Percentiles rank a stretch among this genome's conserved stretches.
phyloP scores from a whole-genome alignment of 35 echinoderm and acorn worm species.

The Heliocidaris tuberculata region DNA sequence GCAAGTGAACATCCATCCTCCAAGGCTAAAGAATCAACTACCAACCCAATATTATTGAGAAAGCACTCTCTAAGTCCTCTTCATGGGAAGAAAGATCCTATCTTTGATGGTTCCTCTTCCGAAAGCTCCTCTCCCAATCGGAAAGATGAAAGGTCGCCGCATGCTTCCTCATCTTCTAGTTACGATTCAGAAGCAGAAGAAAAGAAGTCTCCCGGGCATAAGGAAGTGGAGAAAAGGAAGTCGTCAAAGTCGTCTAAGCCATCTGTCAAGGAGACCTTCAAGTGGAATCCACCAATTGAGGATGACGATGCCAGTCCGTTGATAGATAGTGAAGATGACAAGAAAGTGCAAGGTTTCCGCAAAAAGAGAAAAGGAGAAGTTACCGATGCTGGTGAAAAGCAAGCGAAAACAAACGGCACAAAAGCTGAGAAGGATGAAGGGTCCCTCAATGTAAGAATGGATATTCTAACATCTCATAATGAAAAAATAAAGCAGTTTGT shows the following conservation, averaged over 20 bases:
- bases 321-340: background rate
- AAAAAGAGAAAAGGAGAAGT: background rate
- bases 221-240: conserved; percentile 55
- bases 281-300: conserved; percentile 70
- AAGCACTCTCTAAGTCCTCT: conserved; percentile 30
- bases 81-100: background rate
- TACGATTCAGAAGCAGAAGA: background rate
- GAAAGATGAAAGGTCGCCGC: background rate
- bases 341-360: background rate
- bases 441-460: conserved; percentile 6
- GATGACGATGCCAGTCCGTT: conserved; percentile 53
- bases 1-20: background rate
- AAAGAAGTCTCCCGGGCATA: background rate
- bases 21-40: background rate
- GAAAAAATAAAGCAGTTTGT: conserved; percentile 32
- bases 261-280: conserved; percentile 51
- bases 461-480: background rate
- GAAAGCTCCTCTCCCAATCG: background rate
- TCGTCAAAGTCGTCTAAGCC: conserved; percentile 39
- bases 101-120: background rate
- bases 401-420: background rate
- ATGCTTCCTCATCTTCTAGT: background rate
- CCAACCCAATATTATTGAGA: conserved; percentile 8
- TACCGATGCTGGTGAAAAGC: background rate
- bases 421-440: conserved; percentile 20